Base-by-base conservation (phyloP, 2,797 vertebrate genomes). In the Hafferia zeledoni region DNA sequence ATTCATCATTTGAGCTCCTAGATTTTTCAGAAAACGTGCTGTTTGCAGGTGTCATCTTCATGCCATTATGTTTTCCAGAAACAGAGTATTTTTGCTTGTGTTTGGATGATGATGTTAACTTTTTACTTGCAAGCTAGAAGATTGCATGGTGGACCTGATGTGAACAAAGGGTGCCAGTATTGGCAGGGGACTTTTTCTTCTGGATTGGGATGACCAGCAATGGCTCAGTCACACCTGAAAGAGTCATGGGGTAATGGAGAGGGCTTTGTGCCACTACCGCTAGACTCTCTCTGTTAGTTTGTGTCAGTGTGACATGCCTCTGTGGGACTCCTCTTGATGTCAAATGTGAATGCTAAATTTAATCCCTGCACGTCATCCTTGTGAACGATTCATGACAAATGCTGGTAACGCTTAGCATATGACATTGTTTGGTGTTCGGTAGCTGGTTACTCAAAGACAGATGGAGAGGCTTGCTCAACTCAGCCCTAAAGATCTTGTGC, bases 41-140 rank as follows among this genome's bases (percentile, higher is more conserved):
- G 9, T 92, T 89, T 85, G 23, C 53, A 89, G 35, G 59, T 94
- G 81, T 79, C 39, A 37, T 72, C 63, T 82, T 93, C 28, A 18
- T 22, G 13, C 37, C 47, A 13, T 90, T 83, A 20, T 2, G 5
- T 83, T 80, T 83, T 87, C 68, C 37, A 53, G 25, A 91, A 85
- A 49, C 0, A 0, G 23, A 63, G 5, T 69, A 39, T 37, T 87
- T 94, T 89, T 59, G n/a, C 8, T 46, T 0, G 1, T 81, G 68
- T 79, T 74, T 59, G 56, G 56, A n/a, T 74, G 23, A 18, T 80
- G 35, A 39, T 76, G 46, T 76, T 69, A 52, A 59, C 12, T 86
- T 61, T 65, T 65, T 22, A 64, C 50, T 81, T 56, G 55, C 16
- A 64, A 31, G 10, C 39, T 44, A 70, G 82, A 70, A 74, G 53